These are phyloP conservation scores for Rhadinocentrus ornatus DNA, from an alignment of 2,797 vertebrate species.

Conservation along the genomic window DNA sequence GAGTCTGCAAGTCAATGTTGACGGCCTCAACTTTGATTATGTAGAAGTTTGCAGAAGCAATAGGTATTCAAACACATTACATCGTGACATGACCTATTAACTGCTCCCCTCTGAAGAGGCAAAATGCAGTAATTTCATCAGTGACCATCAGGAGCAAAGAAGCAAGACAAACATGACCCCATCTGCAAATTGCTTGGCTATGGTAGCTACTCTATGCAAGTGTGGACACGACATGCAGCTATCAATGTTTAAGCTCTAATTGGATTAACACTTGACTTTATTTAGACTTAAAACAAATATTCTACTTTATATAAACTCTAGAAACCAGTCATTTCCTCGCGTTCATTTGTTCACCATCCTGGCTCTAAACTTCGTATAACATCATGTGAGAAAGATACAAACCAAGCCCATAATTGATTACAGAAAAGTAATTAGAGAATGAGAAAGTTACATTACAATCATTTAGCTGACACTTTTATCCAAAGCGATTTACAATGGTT, in stretches of 20 bases:
- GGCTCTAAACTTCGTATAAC: not conserved
- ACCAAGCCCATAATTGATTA: constrained; percentile 6
- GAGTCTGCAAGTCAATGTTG: constrained; percentile 63
- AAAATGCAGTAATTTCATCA: constrained; percentile 31
- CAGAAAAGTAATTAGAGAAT: constrained; percentile 22
- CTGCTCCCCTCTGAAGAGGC: constrained; percentile 18
- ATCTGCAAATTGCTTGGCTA: not conserved
- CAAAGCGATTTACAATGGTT: too few species aligned
- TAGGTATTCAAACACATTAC: constrained; percentile 40
- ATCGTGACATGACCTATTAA: constrained; percentile 28
- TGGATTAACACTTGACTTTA: not conserved
- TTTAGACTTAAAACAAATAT: not conserved
- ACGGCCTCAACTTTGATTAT: constrained; percentile 63
- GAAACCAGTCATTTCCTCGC: not conserved
- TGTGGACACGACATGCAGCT: not conserved
- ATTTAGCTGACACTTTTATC: too few species aligned
- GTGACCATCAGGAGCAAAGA: not conserved
- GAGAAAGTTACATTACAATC: too few species aligned
- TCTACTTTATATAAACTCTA: not conserved
- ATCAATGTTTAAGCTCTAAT: not conserved
- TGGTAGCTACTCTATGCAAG: constrained; percentile 1
- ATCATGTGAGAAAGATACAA: not conserved
- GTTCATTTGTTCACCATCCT: constrained; percentile 3
- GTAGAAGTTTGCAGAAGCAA: constrained; percentile 44
- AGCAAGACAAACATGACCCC: constrained; percentile 14